These are phyloP conservation scores for Agrochola macilenta DNA, from an alignment of 2,888 invertebrate species.

Conservation along the genomic window DNA sequence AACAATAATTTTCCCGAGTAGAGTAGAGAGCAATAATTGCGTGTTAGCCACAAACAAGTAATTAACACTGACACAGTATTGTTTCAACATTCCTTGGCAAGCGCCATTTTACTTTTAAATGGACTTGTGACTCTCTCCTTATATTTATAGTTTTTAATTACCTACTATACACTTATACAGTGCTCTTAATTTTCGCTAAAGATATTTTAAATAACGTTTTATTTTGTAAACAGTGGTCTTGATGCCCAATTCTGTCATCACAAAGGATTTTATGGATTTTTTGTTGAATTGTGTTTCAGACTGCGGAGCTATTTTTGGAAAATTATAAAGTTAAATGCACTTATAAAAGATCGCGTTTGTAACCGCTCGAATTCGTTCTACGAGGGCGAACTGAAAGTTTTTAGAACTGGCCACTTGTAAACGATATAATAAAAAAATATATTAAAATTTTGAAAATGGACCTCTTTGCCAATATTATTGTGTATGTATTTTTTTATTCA, in stretches of 20 bases:
- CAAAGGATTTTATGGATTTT: constrained; percentile 45
- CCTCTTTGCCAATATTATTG: no score
- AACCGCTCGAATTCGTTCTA: not conserved
- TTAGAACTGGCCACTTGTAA: no score
- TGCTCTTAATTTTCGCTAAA: constrained; percentile 53
- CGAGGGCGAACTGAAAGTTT: no score
- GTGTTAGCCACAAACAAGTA: constrained; percentile 54
- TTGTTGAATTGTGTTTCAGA: constrained; percentile 17
- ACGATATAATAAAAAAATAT: no score
- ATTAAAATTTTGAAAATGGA: no score
- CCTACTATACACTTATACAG: constrained; percentile 13
- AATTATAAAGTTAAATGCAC: not conserved
- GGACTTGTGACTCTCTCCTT: constrained; percentile 38
- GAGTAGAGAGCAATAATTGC: constrained; percentile 38
- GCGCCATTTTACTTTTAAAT: constrained; percentile 63
- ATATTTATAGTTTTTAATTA: constrained; percentile 68
- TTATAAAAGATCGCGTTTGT: not conserved
- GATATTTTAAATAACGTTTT: constrained; percentile 47
- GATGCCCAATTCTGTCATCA: constrained; percentile 49
- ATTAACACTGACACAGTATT: constrained; percentile 64
- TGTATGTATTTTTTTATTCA: no score
- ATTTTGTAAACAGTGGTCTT: constrained; percentile 37
- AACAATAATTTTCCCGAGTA: not conserved
- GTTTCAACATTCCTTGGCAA: constrained; percentile 63
- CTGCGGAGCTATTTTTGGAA: constrained; percentile 2